These are phyloP conservation scores for Calephelis virginiensis DNA, from an alignment of 1,140 invertebrate genomes.

Conservation along the genomic window DNA sequence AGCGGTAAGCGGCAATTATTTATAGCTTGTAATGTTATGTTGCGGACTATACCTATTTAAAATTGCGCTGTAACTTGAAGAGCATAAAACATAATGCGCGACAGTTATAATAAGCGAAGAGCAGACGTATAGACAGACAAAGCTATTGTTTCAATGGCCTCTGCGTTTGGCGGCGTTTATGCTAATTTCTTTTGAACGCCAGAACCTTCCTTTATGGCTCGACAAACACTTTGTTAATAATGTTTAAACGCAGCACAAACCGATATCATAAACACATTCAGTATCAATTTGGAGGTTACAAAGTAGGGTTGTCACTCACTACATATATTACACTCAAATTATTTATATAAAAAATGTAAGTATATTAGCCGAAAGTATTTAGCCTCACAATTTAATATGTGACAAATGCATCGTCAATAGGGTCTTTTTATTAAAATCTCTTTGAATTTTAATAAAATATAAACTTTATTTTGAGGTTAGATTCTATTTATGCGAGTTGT, in stretches of 20 bases:
- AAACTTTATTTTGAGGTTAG: too few species aligned
- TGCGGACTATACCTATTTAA: constrained; percentile 12
- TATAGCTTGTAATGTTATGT: neutral
- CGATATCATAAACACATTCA: constrained; percentile 11
- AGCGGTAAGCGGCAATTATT: too few species aligned
- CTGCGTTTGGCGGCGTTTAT: constrained; percentile 66
- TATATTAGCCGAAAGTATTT: too few species aligned
- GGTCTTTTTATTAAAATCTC: too few species aligned
- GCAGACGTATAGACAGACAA: constrained; percentile 66
- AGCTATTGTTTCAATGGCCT: constrained; percentile 61
- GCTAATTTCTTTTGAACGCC: constrained; percentile 68
- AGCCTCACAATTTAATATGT: too few species aligned
- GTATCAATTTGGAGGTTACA: neutral
- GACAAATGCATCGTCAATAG: too few species aligned
- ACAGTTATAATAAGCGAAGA: constrained; percentile 57
- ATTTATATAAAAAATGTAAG: too few species aligned
- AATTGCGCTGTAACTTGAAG: constrained; percentile 41
- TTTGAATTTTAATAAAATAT: too few species aligned
- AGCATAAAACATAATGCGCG: constrained; percentile 41
- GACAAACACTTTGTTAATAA: constrained; percentile 48
- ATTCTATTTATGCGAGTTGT: too few species aligned
- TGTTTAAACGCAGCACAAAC: constrained; percentile 9
- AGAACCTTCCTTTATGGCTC: constrained; percentile 51
- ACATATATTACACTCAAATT: too few species aligned
- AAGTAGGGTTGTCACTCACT: too few species aligned